A percentile compares a stretch with the other conserved stretches of the same genome.
Evolutionary conservation across 2,113 vertebrate genomes (phyloP).

Genomic region (Shinisaurus crocodilurus): DNA sequence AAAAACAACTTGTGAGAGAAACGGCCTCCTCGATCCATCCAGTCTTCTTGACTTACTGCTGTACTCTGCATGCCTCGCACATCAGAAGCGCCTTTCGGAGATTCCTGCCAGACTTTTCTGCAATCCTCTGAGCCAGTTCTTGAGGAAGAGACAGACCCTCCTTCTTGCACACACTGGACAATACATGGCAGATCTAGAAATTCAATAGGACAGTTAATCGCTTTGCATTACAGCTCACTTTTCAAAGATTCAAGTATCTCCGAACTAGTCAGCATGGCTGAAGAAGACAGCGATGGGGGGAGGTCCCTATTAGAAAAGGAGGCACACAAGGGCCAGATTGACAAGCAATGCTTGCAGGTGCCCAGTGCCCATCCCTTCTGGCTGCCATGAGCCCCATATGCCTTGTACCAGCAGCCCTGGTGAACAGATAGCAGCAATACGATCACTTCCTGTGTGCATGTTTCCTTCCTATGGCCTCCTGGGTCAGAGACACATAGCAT

Average conservation of each 20-base stretch:
- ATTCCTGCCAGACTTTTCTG: constrained; percentile 92
- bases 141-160: constrained; percentile 91
- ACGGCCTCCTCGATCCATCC: neutral
- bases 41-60: constrained; percentile 87
- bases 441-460: neutral
- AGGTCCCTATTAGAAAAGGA: neutral
- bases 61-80: constrained; percentile 97
- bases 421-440: neutral
- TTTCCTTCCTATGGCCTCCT: neutral
- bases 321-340: neutral
- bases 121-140: constrained; percentile 88
- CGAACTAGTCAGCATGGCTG: neutral
- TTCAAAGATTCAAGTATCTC: neutral
- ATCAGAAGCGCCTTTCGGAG: constrained; percentile 95
- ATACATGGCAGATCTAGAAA: constrained; percentile 88
- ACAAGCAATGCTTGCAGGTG: neutral
- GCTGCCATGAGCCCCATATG: neutral
- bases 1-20: neutral
- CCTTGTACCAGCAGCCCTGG: neutral
- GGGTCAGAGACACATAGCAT: neutral
- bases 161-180: constrained; percentile 91
- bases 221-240: neutral
- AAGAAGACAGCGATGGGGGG: neutral
- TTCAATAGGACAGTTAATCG: neutral
- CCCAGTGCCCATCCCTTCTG: neutral